Evolutionary conservation across 2,888 invertebrate genomes (phyloP).

Genomic region (Hyposoter dolosus): DNA sequence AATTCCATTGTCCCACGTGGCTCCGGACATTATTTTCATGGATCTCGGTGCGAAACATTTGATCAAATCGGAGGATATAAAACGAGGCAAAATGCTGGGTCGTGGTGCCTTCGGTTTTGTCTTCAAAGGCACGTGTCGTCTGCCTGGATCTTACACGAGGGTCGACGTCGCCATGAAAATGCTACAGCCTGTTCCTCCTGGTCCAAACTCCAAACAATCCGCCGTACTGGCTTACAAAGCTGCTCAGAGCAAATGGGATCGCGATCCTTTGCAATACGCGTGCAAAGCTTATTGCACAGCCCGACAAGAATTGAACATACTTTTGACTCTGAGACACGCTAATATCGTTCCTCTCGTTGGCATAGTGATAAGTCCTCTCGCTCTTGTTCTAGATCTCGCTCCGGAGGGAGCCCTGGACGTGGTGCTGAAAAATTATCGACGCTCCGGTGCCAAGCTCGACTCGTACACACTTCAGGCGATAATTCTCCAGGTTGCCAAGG

Average conservation of each 20-base stretch:
- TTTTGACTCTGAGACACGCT: constrained; percentile 93
- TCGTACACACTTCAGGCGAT: constrained; percentile 93
- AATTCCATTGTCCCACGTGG: constrained; percentile 91
- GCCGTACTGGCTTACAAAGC: constrained; percentile 87
- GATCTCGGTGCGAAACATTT: constrained; percentile 94
- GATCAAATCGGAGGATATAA: constrained; percentile 93
- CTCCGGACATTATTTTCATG: constrained; percentile 96
- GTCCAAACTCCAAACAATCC: constrained; percentile 88
- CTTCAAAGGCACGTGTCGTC: constrained; percentile 90
- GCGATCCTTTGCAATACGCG: constrained; percentile 96
- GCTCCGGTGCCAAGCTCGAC: constrained; percentile 93
- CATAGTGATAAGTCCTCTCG: constrained; percentile 94
- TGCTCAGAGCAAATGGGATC: constrained; percentile 95
- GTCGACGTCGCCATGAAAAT: constrained; percentile 97
- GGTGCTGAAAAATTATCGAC: constrained; percentile 93
- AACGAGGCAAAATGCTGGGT: constrained; percentile 91
- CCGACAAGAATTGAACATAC: constrained; percentile 96
- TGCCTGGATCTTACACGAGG: constrained; percentile 86
- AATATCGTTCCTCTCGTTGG: constrained; percentile 97
- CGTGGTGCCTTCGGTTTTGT: constrained; percentile 99
- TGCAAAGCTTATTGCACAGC: constrained; percentile 99
- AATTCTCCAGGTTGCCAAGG: constrained; percentile 96
- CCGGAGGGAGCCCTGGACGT: constrained; percentile 96
- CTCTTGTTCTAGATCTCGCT: constrained; percentile 95
- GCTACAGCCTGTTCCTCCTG: constrained; percentile 97